Conservation (phyloP, 2,888 invertebrate genomes). For the Diplolepis rosae region DNA sequence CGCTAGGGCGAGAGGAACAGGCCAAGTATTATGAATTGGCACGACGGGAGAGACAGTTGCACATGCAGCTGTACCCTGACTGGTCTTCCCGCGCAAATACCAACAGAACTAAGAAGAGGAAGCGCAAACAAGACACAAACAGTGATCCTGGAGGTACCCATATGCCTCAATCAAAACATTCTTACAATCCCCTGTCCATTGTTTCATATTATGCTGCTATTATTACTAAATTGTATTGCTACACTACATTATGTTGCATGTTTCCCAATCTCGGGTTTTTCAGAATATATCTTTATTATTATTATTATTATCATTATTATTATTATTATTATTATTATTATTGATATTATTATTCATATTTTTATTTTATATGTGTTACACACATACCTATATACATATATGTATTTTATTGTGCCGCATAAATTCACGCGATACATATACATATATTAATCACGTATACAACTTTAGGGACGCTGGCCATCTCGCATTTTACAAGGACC, state of each 20-base stretch:
- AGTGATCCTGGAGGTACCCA: slow-evolving; percentile 90
- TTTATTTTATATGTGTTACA: slow-evolving; percentile 65
- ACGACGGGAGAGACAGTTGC: slow-evolving; percentile 97
- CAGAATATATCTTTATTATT: slow-evolving; percentile 52
- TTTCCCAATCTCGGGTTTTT: slow-evolving; percentile 69
- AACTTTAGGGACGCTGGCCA: slow-evolving; percentile 74
- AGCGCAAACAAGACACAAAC: slow-evolving; percentile 98
- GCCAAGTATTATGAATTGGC: slow-evolving; percentile 99
- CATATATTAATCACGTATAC: slow-evolving; percentile 65
- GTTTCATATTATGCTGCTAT: slow-evolving; percentile 43
- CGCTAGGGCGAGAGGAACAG: slow-evolving; percentile 99
- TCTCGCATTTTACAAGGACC: slow-evolving; percentile 74
- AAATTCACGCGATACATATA: slow-evolving; percentile 42
- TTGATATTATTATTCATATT: slow-evolving; percentile 50
- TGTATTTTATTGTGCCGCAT: slow-evolving; percentile 37
- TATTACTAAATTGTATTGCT: slow-evolving; percentile 49
- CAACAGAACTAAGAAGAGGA: slow-evolving; percentile 99
- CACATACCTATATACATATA: slow-evolving; percentile 46
- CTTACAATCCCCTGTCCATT: slow-evolving; percentile 64
- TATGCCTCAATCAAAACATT: slow-evolving; percentile 74
- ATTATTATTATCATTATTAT: slow-evolving; percentile 44
- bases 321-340: slow-evolving; percentile 48
- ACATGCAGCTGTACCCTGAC: slow-evolving; percentile 99
- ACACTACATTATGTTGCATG: slow-evolving; percentile 73
- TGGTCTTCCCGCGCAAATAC: slow-evolving; percentile 99